Evolutionary conservation across 2,113 vertebrate species (phyloP).

Genomic region (Albula goreensis): DNA sequence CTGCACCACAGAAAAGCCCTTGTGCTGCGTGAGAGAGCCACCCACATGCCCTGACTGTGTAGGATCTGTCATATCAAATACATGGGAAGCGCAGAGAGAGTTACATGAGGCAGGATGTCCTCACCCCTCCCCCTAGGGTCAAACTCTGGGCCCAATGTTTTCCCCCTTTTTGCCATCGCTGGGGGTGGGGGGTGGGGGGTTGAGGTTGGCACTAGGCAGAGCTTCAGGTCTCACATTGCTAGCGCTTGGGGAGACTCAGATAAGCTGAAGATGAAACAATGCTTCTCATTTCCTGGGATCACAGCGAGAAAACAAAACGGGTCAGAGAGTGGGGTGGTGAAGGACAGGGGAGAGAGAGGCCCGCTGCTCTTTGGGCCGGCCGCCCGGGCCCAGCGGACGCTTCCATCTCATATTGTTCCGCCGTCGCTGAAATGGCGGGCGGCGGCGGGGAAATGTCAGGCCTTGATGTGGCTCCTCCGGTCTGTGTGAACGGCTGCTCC

Average conservation of each 20-base stretch:
- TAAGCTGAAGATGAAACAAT: constrained; percentile 21
- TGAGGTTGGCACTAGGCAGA: not conserved
- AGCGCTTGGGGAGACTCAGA: constrained; percentile 3
- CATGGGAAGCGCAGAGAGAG: no score
- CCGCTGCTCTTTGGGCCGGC: not conserved
- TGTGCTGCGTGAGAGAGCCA: no score
- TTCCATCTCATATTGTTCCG: constrained; percentile 7
- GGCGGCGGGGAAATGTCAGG: not conserved
- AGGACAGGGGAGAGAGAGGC: not conserved
- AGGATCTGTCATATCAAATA: no score
- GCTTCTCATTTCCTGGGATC: constrained; percentile 22
- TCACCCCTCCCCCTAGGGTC: no score
- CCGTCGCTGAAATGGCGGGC: not conserved
- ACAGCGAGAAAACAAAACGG: not conserved
- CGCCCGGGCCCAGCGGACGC: not conserved
- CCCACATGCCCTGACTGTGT: no score
- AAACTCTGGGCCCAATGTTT: no score
- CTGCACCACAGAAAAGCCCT: no score
- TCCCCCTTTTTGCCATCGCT: no score
- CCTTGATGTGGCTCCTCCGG: not conserved
- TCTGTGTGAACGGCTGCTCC: not conserved
- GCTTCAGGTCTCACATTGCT: not conserved
- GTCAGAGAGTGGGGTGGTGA: not conserved
- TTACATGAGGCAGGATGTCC: no score
- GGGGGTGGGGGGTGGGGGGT: no score